phyloP scores from a whole-genome alignment of 2,888 invertebrate species.

The Sabellastarte sp. region DNA sequence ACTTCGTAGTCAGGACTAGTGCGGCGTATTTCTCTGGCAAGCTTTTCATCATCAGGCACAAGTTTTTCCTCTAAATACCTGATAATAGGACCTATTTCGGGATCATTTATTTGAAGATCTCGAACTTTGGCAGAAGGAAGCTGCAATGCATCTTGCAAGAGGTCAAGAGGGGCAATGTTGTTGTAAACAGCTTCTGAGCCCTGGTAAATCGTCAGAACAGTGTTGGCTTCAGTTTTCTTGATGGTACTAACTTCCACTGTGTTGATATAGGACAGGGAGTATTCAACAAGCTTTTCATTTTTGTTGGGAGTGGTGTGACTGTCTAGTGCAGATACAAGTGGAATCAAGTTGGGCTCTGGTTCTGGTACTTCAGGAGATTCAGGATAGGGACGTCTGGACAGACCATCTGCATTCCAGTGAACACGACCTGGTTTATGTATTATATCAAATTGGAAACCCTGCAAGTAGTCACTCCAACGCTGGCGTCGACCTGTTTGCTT shows the following conservation, averaged over 20 bases:
- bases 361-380: not conserved
- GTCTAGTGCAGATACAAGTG: too few relatives aligned
- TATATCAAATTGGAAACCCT: not conserved
- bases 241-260: too few relatives aligned
- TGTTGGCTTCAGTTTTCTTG: too few relatives aligned
- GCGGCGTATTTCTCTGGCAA: too few relatives aligned
- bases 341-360: not conserved
- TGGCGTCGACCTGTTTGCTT: not conserved
- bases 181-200: not conserved
- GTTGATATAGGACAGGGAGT: too few relatives aligned
- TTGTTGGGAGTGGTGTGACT: too few relatives aligned
- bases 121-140: not conserved
- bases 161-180: not conserved
- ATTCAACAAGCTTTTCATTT: too few relatives aligned
- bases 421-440: not conserved
- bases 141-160: not conserved
- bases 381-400: not conserved
- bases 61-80: not conserved
- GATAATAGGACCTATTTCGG: not conserved
- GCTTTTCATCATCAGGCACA: too few relatives aligned
- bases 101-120: not conserved
- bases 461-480: not conserved
- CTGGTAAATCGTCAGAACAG: not conserved
- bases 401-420: not conserved
- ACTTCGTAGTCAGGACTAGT: too few relatives aligned